Base-by-base conservation (phyloP, 2,113 vertebrate species). In the Istiophorus platypterus region DNA sequence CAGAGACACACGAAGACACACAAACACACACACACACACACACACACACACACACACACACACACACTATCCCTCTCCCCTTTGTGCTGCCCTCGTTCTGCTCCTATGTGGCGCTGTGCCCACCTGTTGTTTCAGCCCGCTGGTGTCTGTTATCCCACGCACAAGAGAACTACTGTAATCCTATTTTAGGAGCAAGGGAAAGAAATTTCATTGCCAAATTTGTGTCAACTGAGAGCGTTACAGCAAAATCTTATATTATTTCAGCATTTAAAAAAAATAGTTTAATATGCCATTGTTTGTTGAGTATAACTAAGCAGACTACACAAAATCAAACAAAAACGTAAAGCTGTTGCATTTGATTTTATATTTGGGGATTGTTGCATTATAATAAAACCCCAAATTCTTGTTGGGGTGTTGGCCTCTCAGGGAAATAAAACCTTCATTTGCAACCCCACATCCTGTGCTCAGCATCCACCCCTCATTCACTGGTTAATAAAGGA, bases 71-170 rank as follows among this genome's bases (percentile, higher is more conserved):
- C 66, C 68, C n/a, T 62, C 58, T 71, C 61, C 61, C 63, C 47
- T 84, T 88, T 87, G 78, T 86, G 85, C 80, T 81, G 76, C 65
- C 78, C 76, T 67, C 81, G 71, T 80, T 80, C 82, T 77, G 85
- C 90, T 78, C 72, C 80, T 85, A 26, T 82, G 78, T 86, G 86
- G 86, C 81, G 85, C 81, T 74, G 82, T 75, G 84, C 89, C 92
- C 94, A 95, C 95, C 94, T 95, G 95, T 95, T 96, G 95, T 93
- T 91, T 80, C 84, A 77, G 54, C 67, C 66, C 57, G 64, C 58
- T 82, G 47, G 9, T 78, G 59, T 27, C 66, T 70, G 10, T 68
- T 81, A 85, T 70, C 72, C 76, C 58, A 77, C 59, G 29, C 70
- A 76, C 51, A 54, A 67, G 24, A 82, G 42, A 66, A 75, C 73